phyloP scores from a whole-genome alignment of 2,113 vertebrate species.

The Macquaria australasica region DNA sequence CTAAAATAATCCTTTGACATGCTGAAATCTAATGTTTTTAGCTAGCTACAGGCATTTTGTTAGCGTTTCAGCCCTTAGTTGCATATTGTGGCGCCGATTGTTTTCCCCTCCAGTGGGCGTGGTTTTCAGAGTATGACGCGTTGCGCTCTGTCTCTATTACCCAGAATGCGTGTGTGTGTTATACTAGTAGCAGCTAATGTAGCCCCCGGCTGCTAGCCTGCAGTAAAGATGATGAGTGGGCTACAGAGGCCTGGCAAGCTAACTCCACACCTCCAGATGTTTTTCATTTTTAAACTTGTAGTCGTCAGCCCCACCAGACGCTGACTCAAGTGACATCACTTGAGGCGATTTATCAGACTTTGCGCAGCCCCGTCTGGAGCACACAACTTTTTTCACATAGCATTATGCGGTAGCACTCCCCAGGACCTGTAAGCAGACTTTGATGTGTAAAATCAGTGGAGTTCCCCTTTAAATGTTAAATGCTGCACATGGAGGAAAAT shows the following conservation, averaged over 20 bases:
- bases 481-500: background rate
- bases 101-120: too few species aligned
- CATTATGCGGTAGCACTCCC: background rate
- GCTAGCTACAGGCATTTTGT: too few species aligned
- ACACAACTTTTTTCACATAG: background rate
- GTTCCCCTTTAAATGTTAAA: background rate
- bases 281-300: background rate
- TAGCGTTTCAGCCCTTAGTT: too few species aligned
- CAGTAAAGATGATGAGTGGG: background rate
- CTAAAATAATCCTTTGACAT: too few species aligned
- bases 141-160: background rate
- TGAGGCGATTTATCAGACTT: background rate
- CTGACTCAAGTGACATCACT: constrained; percentile 5
- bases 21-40: too few species aligned
- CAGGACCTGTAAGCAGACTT: background rate
- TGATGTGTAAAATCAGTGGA: background rate
- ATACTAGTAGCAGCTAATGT: background rate
- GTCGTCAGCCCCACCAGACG: background rate
- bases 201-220: background rate
- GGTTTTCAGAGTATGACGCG: too few species aligned
- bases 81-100: too few species aligned
- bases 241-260: background rate
- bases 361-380: background rate
- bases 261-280: background rate
- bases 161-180: background rate